A percentile compares a stretch with the other conserved stretches of the same genome.
phyloP scores from a whole-genome alignment of 2,888 invertebrate species.

The Trachelus troglodyta region DNA sequence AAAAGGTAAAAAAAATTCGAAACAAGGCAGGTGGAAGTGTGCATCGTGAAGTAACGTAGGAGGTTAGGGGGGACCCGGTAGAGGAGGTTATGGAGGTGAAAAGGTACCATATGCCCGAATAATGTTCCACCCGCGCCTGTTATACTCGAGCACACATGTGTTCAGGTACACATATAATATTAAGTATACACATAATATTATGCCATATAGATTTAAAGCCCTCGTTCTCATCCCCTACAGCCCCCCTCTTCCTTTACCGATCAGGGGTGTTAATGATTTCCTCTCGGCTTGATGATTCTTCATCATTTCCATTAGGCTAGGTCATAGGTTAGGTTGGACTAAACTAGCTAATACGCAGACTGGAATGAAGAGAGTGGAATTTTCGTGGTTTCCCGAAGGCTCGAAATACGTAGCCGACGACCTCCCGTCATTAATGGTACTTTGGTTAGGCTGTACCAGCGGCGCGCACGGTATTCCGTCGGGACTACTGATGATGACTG shows the following conservation, averaged over 20 bases:
- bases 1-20: slow-evolving; percentile 36
- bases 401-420: background rate
- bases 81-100: slow-evolving; percentile 14
- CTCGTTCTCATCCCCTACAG: background rate
- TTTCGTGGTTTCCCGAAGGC: background rate
- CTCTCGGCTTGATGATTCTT: background rate
- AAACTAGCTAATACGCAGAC: background rate
- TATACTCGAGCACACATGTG: background rate
- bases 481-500: slow-evolving; percentile 64
- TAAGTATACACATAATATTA: background rate
- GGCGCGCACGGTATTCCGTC: slow-evolving; percentile 9
- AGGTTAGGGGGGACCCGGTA: slow-evolving; percentile 11
- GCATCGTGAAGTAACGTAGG: slow-evolving; percentile 28
- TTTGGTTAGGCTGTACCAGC: slow-evolving; percentile 43
- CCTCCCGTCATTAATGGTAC: background rate
- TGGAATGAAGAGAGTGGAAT: background rate
- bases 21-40: slow-evolving; percentile 53
- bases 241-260: background rate
- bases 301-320: background rate
- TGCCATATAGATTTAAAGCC: background rate
- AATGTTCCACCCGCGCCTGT: slow-evolving; percentile 57
- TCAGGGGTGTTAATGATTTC: background rate
- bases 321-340: background rate
- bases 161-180: background rate
- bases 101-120: slow-evolving; percentile 58